Conservation (phyloP, 2,888 invertebrate species). For the Orthosia gothica region DNA sequence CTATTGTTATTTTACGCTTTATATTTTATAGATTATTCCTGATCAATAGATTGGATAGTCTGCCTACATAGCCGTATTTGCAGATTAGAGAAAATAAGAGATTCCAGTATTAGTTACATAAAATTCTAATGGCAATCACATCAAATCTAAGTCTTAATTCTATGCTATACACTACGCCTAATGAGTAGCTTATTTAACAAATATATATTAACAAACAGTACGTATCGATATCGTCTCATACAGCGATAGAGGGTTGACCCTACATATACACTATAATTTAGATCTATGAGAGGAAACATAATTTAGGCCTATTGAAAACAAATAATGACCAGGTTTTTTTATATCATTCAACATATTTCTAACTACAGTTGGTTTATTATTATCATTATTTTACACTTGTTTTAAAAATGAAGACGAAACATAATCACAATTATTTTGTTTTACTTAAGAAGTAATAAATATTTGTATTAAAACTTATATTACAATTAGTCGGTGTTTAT, state of each 20-base stretch:
- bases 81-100: conserved; percentile 59
- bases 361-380: conserved; percentile 15
- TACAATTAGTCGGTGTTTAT: not conserved
- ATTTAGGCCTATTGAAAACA: conserved; percentile 66
- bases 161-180: conserved; percentile 67
- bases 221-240: conserved; percentile 43
- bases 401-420: not conserved
- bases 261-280: conserved; percentile 23
- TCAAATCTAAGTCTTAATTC: conserved; percentile 76
- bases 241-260: conserved; percentile 31
- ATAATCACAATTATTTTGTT: not conserved
- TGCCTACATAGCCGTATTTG: conserved; percentile 42
- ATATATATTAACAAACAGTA: conserved; percentile 61
- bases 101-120: conserved; percentile 65
- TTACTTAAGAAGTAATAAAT: not conserved
- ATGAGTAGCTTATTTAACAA: conserved; percentile 59
- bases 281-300: conserved; percentile 42
- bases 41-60: conserved; percentile 23
- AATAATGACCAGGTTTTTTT: conserved; percentile 19
- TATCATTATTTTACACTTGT: not conserved
- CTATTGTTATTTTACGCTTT: conserved; percentile 43
- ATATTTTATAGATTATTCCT: conserved; percentile 19
- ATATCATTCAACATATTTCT: conserved; percentile 10
- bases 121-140: conserved; percentile 79
- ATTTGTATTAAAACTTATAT: not conserved